Percentiles rank a stretch among this genome's conserved stretches.
Evolutionary conservation across 2,113 vertebrate genomes (phyloP).

Genomic region (Malurus melanocephalus): DNA sequence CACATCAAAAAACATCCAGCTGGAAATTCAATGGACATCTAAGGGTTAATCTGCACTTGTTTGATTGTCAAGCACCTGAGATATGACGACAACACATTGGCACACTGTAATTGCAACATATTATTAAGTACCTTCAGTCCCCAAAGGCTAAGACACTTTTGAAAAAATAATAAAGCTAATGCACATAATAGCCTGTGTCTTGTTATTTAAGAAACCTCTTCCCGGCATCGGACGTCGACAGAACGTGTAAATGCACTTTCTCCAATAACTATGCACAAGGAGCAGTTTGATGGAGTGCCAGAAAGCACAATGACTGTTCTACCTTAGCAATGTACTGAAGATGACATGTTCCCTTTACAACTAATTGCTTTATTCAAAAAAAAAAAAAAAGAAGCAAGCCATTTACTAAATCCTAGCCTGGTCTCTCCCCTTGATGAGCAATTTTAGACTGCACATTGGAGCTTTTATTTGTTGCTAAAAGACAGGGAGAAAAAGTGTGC

Average conservation of each 20-base stretch:
- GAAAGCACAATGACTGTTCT: constrained; percentile 60
- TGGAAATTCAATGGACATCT: not conserved
- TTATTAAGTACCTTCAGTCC: constrained; percentile 50
- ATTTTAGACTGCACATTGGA: constrained; percentile 55
- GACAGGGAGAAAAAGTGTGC: constrained; percentile 42
- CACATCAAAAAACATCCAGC: not conserved
- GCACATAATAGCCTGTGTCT: constrained; percentile 27
- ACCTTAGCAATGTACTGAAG: constrained; percentile 50
- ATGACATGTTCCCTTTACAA: constrained; percentile 67
- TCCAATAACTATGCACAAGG: constrained; percentile 33
- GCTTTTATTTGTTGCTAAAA: constrained; percentile 69
- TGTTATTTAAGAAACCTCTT: constrained; percentile 53
- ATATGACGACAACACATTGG: constrained; percentile 37
- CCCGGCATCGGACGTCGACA: constrained; percentile 39
- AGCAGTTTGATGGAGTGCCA: constrained; percentile 55
- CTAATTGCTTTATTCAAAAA: constrained; percentile 68
- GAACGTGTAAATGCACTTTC: constrained; percentile 26
- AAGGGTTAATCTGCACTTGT: constrained; percentile 21
- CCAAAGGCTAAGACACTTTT: constrained; percentile 46
- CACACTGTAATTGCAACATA: constrained; percentile 49
- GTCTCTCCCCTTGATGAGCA: constrained; percentile 64
- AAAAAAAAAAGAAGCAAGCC: not conserved
- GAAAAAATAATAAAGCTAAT: constrained; percentile 59
- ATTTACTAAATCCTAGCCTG: constrained; percentile 51
- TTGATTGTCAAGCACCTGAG: constrained; percentile 33